These are phyloP conservation scores for Chaetophractus vellerosus DNA, from an alignment of 2,797 vertebrate species.

Conservation along the genomic window DNA sequence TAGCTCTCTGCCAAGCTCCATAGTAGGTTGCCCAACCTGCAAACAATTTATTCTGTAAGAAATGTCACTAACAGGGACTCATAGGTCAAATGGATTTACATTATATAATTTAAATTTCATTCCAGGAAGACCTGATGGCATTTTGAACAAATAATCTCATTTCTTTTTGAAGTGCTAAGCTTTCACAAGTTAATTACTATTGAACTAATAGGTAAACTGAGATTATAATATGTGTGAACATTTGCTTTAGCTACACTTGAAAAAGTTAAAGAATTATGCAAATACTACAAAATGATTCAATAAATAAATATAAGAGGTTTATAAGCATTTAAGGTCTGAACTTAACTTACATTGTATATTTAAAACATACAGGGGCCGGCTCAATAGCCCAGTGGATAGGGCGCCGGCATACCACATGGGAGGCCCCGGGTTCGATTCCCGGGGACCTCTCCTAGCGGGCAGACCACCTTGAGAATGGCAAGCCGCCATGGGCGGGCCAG, in stretches of 20 bases:
- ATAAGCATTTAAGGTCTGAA: slow-evolving; percentile 74
- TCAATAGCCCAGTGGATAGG: no score
- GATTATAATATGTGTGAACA: slow-evolving; percentile 68
- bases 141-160: slow-evolving; percentile 92
- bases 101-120: slow-evolving; percentile 92
- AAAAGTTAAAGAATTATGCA: slow-evolving; percentile 84
- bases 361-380: slow-evolving; percentile 69
- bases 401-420: no score
- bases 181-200: slow-evolving; percentile 89
- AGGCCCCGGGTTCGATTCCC: no score
- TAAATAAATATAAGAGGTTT: slow-evolving; percentile 81
- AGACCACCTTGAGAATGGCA: no score
- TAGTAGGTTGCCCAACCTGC: slow-evolving; percentile 85
- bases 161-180: slow-evolving; percentile 89
- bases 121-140: slow-evolving; percentile 90
- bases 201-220: slow-evolving; percentile 87
- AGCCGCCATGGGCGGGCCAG: no score
- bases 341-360: slow-evolving; percentile 48
- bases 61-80: slow-evolving; percentile 90
- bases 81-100: slow-evolving; percentile 91
- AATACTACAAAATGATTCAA: slow-evolving; percentile 81
- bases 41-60: slow-evolving; percentile 88
- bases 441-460: no score
- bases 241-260: slow-evolving; percentile 82
- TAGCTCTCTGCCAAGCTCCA: slow-evolving; percentile 87